Evolutionary conservation across 2,797 vertebrate species (phyloP).

Genomic region (Eidolon dupreanum): DNA sequence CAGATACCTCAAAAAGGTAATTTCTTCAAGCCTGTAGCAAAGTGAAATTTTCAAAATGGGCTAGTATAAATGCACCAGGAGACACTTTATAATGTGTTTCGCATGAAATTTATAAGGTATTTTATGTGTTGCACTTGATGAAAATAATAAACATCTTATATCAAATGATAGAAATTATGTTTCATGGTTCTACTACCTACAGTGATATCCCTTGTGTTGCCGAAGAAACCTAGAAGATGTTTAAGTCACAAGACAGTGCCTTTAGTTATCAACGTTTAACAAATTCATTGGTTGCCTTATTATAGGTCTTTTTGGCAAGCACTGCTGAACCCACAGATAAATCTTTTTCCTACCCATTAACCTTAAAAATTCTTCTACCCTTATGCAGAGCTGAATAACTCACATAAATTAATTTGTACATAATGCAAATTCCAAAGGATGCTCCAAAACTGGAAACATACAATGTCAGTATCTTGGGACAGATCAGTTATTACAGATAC

Average conservation of each 20-base stretch:
- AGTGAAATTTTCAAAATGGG: constrained; percentile 32
- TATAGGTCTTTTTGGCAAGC: neutral
- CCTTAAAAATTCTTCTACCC: neutral
- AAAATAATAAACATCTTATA: constrained; percentile 57
- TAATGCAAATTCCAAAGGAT: neutral
- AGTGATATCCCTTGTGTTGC: neutral
- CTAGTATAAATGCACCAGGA: neutral
- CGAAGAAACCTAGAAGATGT: neutral
- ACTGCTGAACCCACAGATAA: neutral
- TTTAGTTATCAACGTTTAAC: neutral
- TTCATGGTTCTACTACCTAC: neutral
- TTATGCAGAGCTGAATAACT: neutral
- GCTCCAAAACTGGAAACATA: neutral
- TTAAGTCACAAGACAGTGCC: neutral
- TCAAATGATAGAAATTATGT: neutral
- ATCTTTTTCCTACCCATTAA: neutral
- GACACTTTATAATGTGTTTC: neutral
- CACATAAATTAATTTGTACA: neutral
- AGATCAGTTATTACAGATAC: neutral
- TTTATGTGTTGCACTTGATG: constrained; percentile 38
- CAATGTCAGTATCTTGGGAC: neutral
- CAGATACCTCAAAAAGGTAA: constrained; percentile 43
- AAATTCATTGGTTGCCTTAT: neutral
- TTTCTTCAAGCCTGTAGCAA: constrained; percentile 8
- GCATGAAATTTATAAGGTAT: neutral